These are phyloP conservation scores for Dasyprocta punctata DNA, from an alignment of 2,113 vertebrate genomes.

Conservation along the genomic window DNA sequence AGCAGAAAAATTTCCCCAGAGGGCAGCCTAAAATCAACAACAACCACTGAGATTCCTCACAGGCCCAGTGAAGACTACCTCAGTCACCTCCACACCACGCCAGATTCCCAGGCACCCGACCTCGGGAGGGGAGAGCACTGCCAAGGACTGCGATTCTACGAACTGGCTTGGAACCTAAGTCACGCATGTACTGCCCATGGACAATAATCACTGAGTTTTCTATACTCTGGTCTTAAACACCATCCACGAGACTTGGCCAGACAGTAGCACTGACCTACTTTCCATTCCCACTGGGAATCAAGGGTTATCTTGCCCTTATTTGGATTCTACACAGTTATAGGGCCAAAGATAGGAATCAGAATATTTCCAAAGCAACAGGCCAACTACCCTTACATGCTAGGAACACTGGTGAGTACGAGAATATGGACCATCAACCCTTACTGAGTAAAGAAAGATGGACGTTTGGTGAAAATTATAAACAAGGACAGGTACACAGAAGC, in stretches of 20 bases:
- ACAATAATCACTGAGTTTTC: constrained; percentile 46
- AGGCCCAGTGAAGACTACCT: constrained; percentile 49
- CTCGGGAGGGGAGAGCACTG: not conserved
- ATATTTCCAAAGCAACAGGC: constrained; percentile 65
- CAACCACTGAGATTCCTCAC: constrained; percentile 13
- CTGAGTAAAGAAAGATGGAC: not conserved
- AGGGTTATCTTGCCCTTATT: constrained; percentile 69
- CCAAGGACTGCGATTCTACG: not conserved
- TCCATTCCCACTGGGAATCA: constrained; percentile 57
- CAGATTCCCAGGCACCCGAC: not conserved
- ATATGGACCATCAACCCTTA: not conserved
- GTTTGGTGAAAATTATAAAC: constrained; percentile 31
- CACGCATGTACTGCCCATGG: not conserved
- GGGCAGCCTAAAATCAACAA: constrained; percentile 51
- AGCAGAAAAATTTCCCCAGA: constrained; percentile 45
- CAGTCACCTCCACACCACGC: constrained; percentile 19
- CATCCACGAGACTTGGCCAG: constrained; percentile 31
- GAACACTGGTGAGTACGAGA: not conserved
- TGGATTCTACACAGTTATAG: constrained; percentile 65
- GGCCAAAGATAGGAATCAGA: constrained; percentile 38
- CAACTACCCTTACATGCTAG: constrained; percentile 12
- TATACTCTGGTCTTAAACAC: constrained; percentile 64
- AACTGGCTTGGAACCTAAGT: constrained; percentile 34
- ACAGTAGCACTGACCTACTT: constrained; percentile 77
- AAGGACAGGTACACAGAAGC: not conserved